phyloP scores from a whole-genome alignment of 1,140 invertebrate genomes.

The Cotesia glomerata region DNA sequence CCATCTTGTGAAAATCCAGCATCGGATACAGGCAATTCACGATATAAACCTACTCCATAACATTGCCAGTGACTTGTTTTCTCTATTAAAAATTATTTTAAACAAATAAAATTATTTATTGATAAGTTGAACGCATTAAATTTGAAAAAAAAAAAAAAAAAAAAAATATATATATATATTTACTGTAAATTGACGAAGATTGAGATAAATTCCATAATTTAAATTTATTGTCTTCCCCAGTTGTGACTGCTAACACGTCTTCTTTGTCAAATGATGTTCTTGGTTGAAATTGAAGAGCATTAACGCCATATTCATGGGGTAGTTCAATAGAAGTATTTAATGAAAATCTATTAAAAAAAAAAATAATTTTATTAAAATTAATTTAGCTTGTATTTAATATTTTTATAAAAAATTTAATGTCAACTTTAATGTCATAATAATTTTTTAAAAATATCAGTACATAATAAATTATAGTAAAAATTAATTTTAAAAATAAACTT shows the following conservation, averaged over 20 bases:
- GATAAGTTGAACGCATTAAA: background rate
- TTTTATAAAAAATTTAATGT: too few species aligned
- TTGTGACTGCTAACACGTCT: constrained; percentile 67
- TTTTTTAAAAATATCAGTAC: too few species aligned
- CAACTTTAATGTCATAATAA: too few species aligned
- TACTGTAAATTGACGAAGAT: constrained; percentile 64
- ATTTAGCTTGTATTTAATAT: too few species aligned
- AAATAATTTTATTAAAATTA: constrained; percentile 11
- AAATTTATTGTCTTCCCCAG: constrained; percentile 74
- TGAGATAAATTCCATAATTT: constrained; percentile 75
- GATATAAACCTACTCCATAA: constrained; percentile 70
- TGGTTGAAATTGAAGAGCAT: constrained; percentile 70
- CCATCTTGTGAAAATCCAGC: constrained; percentile 78
- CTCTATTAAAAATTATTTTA: constrained; percentile 50
- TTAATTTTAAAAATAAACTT: constrained; percentile 39
- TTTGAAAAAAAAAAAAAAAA: constrained; percentile 1
- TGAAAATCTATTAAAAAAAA: constrained; percentile 65
- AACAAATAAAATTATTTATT: constrained; percentile 27
- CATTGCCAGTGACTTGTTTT: constrained; percentile 71
- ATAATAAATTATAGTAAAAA: too few species aligned
- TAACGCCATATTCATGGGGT: constrained; percentile 73
- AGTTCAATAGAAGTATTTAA: constrained; percentile 77
- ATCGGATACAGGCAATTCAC: constrained; percentile 64
- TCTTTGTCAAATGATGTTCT: constrained; percentile 51
- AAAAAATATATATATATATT: constrained; percentile 37